These are phyloP conservation scores for Fratercula arctica DNA, from an alignment of 2,797 vertebrate genomes.

Conservation along the genomic window DNA sequence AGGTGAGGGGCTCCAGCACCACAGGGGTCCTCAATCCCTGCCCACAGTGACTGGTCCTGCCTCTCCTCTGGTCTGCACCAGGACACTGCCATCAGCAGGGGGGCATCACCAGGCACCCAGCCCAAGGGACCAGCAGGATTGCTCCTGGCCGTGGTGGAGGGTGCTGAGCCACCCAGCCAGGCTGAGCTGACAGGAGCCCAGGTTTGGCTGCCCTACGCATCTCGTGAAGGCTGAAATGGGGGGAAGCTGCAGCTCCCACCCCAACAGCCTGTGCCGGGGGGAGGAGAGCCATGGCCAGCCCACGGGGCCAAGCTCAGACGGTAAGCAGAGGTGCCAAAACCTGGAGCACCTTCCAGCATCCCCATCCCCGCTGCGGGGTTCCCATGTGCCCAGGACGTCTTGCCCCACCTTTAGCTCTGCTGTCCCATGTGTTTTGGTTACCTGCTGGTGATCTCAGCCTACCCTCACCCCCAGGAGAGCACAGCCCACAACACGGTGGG, in stretches of 20 bases:
- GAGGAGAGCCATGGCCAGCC: neutral
- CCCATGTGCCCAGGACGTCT: too few relatives aligned
- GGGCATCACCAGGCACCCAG: too few relatives aligned
- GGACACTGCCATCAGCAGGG: neutral
- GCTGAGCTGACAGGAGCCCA: neutral
- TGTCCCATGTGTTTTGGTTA: accelerated
- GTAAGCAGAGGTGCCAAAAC: neutral
- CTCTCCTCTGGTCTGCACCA: neutral
- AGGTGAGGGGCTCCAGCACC: neutral
- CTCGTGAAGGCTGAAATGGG: neutral
- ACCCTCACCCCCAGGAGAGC: neutral
- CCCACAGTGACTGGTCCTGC: accelerated
- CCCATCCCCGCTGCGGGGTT: accelerated
- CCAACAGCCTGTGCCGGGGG: neutral
- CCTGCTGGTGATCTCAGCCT: accelerated
- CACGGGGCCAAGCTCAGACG: accelerated
- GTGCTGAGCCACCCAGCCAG: neutral
- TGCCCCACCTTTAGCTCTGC: neutral
- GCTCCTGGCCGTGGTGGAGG: neutral
- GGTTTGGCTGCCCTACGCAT: accelerated
- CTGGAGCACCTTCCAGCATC: neutral
- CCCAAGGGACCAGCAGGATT: neutral
- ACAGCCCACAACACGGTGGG: accelerated
- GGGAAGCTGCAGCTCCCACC: neutral
- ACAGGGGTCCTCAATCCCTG: accelerated